Evolutionary conservation across 35 echinoderm and acorn worm species (phyloP).

Genomic region (Apostichopus japonicus): DNA sequence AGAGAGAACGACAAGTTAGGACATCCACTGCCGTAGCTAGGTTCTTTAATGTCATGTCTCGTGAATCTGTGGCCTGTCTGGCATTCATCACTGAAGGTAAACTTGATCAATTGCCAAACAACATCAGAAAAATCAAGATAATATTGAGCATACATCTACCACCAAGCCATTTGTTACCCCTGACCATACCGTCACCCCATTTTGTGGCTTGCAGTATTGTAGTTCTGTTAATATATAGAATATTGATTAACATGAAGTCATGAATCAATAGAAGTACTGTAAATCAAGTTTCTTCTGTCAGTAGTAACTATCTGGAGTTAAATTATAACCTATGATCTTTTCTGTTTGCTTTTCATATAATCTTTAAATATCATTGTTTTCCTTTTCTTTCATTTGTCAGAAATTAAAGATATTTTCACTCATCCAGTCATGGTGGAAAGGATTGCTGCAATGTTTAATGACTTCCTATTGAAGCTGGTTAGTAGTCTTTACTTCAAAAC

Average conservation of each 20-base stretch:
- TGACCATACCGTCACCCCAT: too few species aligned
- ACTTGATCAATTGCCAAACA: background rate
- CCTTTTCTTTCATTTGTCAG: conserved; percentile 43
- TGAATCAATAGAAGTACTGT: too few species aligned
- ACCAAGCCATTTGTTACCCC: too few species aligned
- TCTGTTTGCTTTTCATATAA: conserved; percentile 63
- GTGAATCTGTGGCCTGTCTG: conserved; percentile 80
- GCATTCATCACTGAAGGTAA: conserved; percentile 78
- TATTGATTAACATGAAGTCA: too few species aligned
- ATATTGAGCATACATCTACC: too few species aligned
- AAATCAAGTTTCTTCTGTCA: too few species aligned
- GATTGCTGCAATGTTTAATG: conserved; percentile 91
- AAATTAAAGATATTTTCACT: conserved; percentile 88
- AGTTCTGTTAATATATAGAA: too few species aligned
- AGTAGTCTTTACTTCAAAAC: background rate
- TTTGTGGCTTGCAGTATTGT: too few species aligned
- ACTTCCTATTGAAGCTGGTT: conserved; percentile 85
- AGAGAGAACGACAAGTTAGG: conserved; percentile 69
- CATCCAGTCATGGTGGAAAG: conserved; percentile 90
- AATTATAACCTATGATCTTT: too few species aligned
- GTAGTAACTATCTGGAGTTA: too few species aligned
- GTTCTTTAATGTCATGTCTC: conserved; percentile 95
- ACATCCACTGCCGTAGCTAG: conserved; percentile 64
- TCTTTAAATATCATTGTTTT: conserved; percentile 43
- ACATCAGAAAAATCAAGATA: too few species aligned